Evolutionary conservation across 2,888 invertebrate species (phyloP).

Genomic region (Nomada ruficornis): DNA sequence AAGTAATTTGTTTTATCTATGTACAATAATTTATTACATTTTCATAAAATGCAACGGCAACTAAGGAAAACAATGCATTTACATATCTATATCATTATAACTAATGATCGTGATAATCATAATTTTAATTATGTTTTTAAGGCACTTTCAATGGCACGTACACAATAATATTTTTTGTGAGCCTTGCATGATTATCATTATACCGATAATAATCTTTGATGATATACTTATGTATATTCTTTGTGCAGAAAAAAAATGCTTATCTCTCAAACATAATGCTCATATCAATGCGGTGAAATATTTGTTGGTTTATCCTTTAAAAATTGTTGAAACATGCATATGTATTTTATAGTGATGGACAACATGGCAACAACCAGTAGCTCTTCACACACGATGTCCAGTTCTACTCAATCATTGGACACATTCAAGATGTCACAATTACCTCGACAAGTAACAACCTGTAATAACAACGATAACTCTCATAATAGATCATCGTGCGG

Average conservation of each 20-base stretch:
- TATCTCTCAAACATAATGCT: conserved; percentile 17
- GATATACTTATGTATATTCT: not conserved
- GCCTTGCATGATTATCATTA: conserved; percentile 24
- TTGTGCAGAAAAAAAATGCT: not conserved
- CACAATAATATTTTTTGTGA: not conserved
- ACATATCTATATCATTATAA: not conserved
- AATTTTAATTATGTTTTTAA: not conserved
- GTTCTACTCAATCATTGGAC: conserved; percentile 70
- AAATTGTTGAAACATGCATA: conserved; percentile 56
- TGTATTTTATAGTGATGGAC: conserved; percentile 79
- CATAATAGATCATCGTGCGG: conserved; percentile 65
- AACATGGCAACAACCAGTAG: conserved; percentile 64
- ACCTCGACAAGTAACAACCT: conserved; percentile 62
- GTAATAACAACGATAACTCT: conserved; percentile 68
- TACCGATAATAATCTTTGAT: conserved; percentile 10
- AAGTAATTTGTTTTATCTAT: not conserved
- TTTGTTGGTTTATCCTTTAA: conserved; percentile 13
- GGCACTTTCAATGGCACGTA: not conserved
- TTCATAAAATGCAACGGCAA: not conserved
- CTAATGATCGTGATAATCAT: not conserved
- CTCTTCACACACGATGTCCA: conserved; percentile 57
- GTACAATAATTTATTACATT: not conserved
- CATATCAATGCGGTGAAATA: conserved; percentile 13
- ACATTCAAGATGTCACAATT: conserved; percentile 72
- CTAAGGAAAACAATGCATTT: not conserved